These are phyloP conservation scores for Liposcelis brunnea DNA, from an alignment of 2,888 invertebrate species.

Conservation along the genomic window DNA sequence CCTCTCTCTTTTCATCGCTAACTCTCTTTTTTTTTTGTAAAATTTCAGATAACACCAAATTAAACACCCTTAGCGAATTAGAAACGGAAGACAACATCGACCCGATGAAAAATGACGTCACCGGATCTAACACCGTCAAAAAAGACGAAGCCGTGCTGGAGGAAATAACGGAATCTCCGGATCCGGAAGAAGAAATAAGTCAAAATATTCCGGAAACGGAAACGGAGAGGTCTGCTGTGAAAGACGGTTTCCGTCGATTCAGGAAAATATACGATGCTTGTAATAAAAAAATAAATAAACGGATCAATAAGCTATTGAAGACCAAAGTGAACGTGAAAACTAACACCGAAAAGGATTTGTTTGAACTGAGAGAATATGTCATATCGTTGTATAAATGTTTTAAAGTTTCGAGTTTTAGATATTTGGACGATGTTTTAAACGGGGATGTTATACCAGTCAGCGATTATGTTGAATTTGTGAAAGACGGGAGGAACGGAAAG, in stretches of 20 bases:
- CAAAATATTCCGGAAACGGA: too few relatives aligned
- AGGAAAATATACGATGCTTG: background rate
- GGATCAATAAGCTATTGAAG: background rate
- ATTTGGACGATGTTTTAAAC: background rate
- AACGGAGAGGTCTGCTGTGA: background rate
- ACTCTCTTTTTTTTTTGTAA: too few relatives aligned
- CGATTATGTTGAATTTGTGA: background rate
- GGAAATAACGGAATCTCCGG: too few relatives aligned
- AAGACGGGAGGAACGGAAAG: background rate
- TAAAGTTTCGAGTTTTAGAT: conserved; percentile 3
- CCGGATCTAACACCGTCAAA: too few relatives aligned
- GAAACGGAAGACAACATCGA: too few relatives aligned
- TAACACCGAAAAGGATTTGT: conserved; percentile 2
- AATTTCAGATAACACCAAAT: too few relatives aligned
- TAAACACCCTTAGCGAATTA: too few relatives aligned
- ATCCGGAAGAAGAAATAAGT: too few relatives aligned
- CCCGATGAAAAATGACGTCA: too few relatives aligned
- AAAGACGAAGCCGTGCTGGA: too few relatives aligned
- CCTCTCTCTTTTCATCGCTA: too few relatives aligned
- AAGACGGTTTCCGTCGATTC: background rate
- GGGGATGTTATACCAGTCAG: conserved; percentile 1
- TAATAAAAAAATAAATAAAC: conserved; percentile 1
- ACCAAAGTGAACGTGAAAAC: background rate
- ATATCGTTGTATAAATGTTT: background rate
- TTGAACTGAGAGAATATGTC: conserved; percentile 3